These are phyloP conservation scores for Cerceris ruficornis DNA, from an alignment of 2,888 invertebrate species.

Conservation along the genomic window DNA sequence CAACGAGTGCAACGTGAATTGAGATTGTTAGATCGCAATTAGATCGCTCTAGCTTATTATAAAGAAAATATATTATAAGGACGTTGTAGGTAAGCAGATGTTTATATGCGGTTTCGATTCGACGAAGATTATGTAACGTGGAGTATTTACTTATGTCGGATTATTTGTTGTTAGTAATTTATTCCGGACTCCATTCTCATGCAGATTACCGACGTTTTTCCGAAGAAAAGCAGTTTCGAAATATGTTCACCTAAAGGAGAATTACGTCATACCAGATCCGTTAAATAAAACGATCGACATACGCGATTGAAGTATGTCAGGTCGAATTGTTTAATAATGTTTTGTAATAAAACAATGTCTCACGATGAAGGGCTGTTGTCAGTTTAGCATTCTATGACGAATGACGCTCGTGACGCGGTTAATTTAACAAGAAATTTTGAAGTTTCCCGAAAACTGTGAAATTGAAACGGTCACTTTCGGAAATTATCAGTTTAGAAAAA, in stretches of 20 bases:
- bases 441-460: no score
- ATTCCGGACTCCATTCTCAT: neutral
- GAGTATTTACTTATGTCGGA: conserved; percentile 30
- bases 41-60: conserved; percentile 30
- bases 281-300: neutral
- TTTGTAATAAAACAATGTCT: conserved; percentile 46
- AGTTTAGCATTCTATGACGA: neutral
- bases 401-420: no score
- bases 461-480: no score
- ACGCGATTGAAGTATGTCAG: conserved; percentile 27
- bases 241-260: neutral
- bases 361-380: conserved; percentile 15
- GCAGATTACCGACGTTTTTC: no score
- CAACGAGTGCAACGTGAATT: conserved; percentile 20
- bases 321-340: conserved; percentile 49
- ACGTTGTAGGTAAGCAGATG: conserved; percentile 47
- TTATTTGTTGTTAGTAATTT: conserved; percentile 25
- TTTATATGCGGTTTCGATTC: conserved; percentile 46
- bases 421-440: no score
- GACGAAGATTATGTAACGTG: conserved; percentile 14
- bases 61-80: conserved; percentile 32
- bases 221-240: neutral
- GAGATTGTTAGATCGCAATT: conserved; percentile 32
- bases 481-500: no score
- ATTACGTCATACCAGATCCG: neutral